These are phyloP conservation scores for Salpingus planirostris DNA, from an alignment of 2,888 invertebrate genomes.

Conservation along the genomic window DNA sequence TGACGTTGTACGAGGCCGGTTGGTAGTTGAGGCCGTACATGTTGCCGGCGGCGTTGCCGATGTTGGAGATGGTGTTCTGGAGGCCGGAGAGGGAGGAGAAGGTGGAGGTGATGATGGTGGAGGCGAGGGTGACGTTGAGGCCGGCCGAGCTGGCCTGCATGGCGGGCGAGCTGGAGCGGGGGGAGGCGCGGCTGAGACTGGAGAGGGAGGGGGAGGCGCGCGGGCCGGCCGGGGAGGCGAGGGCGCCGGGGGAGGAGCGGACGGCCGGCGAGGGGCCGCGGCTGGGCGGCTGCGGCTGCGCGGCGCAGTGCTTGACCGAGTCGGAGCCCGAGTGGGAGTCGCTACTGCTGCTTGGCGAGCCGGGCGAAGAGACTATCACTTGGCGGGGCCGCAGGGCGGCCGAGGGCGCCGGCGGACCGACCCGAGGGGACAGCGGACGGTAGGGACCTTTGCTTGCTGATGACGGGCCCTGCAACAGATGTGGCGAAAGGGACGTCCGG, in stretches of 20 bases:
- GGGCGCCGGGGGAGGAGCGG: slow-evolving; percentile 41
- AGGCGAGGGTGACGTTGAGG: slow-evolving; percentile 52
- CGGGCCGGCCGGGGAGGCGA: slow-evolving; percentile 31
- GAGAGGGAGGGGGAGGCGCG: slow-evolving; percentile 42
- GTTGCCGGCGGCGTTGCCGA: slow-evolving; percentile 31
- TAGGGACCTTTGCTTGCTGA: slow-evolving; percentile 63
- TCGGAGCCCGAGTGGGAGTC: slow-evolving; percentile 74
- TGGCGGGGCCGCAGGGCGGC: slow-evolving; percentile 39
- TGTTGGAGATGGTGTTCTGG: slow-evolving; percentile 35
- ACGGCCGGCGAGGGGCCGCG: slow-evolving; percentile 40
- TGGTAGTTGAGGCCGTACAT: slow-evolving; percentile 27
- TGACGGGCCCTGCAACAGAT: slow-evolving; percentile 51
- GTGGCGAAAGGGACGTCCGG: background rate
- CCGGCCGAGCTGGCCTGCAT: slow-evolving; percentile 53
- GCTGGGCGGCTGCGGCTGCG: slow-evolving; percentile 41
- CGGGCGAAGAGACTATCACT: slow-evolving; percentile 67
- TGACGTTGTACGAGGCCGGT: slow-evolving; percentile 40
- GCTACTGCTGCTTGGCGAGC: slow-evolving; percentile 77
- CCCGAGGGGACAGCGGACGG: slow-evolving; percentile 62
- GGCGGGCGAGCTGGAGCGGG: slow-evolving; percentile 38
- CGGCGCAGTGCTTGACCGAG: slow-evolving; percentile 56
- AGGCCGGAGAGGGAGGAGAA: slow-evolving; percentile 34
- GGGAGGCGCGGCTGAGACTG: slow-evolving; percentile 24
- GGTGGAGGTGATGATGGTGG: slow-evolving; percentile 35
- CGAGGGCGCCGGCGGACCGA: slow-evolving; percentile 48